phyloP scores from a whole-genome alignment of 1,140 invertebrate genomes.

The Campoletis sonorensis region DNA sequence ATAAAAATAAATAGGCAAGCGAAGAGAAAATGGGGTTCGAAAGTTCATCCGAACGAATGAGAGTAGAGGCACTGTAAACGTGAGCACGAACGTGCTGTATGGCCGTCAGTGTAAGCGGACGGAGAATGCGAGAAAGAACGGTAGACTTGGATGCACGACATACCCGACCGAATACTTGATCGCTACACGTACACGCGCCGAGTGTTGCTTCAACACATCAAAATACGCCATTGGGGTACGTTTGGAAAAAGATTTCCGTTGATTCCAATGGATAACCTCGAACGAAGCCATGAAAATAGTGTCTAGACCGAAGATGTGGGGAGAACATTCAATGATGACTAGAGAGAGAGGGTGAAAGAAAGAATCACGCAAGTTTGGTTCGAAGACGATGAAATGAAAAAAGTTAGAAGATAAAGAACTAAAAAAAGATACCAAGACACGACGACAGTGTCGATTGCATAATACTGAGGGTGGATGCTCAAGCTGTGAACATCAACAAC shows the following conservation, averaged over 20 bases:
- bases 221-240: not conserved
- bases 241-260: not conserved
- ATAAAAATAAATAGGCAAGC: constrained; percentile 28
- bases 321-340: not conserved
- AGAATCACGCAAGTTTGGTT: not conserved
- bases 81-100: constrained; percentile 19
- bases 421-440: not conserved
- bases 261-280: not conserved
- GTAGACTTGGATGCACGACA: not conserved
- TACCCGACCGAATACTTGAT: not conserved
- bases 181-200: not conserved
- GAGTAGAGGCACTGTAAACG: not conserved
- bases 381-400: not conserved
- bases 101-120: constrained; percentile 1
- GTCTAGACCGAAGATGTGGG: not conserved
- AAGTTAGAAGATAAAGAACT: not conserved
- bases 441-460: not conserved
- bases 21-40: not conserved
- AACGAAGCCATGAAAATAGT: not conserved
- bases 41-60: not conserved
- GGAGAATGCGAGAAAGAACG: not conserved
- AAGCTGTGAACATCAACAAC: constrained; percentile 5
- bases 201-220: not conserved
- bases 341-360: no score
- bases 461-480: constrained; percentile 2